These are phyloP conservation scores for Leuciscus idus DNA, from an alignment of 2,113 vertebrate species.

Conservation along the genomic window DNA sequence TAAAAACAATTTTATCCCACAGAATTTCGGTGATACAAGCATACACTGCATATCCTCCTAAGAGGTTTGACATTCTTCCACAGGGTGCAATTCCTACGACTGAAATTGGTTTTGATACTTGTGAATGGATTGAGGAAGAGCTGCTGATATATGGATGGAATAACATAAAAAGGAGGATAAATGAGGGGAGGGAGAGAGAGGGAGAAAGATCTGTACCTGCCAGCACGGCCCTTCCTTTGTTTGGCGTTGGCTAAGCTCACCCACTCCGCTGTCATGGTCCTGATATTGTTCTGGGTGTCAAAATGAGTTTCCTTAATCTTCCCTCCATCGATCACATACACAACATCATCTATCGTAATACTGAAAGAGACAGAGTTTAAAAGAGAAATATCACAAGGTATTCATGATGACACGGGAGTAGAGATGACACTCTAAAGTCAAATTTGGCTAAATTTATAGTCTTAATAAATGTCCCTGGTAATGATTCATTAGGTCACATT, in stretches of 20 bases:
- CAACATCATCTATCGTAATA: slow-evolving; percentile 97
- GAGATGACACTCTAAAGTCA: background rate
- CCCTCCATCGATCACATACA: slow-evolving; percentile 95
- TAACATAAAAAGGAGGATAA: background rate
- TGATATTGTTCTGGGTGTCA: slow-evolving; percentile 97
- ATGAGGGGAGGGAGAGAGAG: background rate
- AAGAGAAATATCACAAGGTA: background rate
- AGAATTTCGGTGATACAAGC: background rate
- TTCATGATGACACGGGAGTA: background rate
- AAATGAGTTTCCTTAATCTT: slow-evolving; percentile 98
- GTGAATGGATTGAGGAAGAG: slow-evolving; percentile 7
- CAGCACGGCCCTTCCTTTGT: slow-evolving; percentile 94
- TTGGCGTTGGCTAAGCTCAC: slow-evolving; percentile 97
- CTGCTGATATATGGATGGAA: background rate
- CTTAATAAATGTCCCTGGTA: background rate
- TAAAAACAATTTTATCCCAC: background rate
- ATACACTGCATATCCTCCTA: background rate
- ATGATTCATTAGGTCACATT: background rate
- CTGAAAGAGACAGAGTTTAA: slow-evolving; percentile 66
- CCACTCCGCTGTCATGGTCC: slow-evolving; percentile 96
- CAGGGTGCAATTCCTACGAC: background rate
- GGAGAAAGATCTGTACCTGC: slow-evolving; percentile 78
- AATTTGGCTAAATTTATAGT: too few relatives aligned
- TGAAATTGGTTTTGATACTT: slow-evolving; percentile 18
- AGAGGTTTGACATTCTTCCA: background rate